Evolutionary conservation across 2,113 vertebrate species (phyloP), one percentile per base, ranked within the genome.

Genomic region (Vidua macroura): DNA sequence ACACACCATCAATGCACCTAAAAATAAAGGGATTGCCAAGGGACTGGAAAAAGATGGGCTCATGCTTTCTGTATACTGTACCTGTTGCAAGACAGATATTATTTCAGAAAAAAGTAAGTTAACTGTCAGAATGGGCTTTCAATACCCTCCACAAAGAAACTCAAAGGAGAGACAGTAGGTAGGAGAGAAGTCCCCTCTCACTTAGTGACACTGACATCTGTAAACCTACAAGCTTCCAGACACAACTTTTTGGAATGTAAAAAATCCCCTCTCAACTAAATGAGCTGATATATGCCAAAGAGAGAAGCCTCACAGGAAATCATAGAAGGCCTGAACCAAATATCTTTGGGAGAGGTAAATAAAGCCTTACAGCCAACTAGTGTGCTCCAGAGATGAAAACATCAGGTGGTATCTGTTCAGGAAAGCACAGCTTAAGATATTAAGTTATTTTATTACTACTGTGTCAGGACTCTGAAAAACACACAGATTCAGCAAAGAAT

Each of bases 31-130:
- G 98, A 95, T 99, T 99, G 96, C 98, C 97, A 95, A 99, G 98
- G 49, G 99, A 99, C 97, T 99, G 99, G 94, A 99, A 98, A 88
- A 99, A 98, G 92, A 99, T 97, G 14, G 99, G 99, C 90, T 99
- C 99, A 44, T 98, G 97, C 27, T 97, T 97, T 97, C 99, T 98
- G 98, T 99, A 99, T 24, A 99, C 84, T 43, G 99, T 99, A 43
- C 98, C 98, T 99, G 96, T 97, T 94, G 19, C 58, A 92, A 93
- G 41, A 96, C 41, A 96, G 74, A 94, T 43, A 92, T 3, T 35
- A 94, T 72, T 93, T 96, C 69, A 96, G 86, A 86, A 55, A 55
- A 74, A 76, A 91, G 0, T 7, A 60, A n/a, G 30, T 84, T 60
- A 64, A 67, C 4, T 49, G 11, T 64, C 60, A 83, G n/a, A 90